Evolutionary conservation across 1,140 invertebrate genomes (phyloP).

Genomic region (Brachionus koreanus): DNA sequence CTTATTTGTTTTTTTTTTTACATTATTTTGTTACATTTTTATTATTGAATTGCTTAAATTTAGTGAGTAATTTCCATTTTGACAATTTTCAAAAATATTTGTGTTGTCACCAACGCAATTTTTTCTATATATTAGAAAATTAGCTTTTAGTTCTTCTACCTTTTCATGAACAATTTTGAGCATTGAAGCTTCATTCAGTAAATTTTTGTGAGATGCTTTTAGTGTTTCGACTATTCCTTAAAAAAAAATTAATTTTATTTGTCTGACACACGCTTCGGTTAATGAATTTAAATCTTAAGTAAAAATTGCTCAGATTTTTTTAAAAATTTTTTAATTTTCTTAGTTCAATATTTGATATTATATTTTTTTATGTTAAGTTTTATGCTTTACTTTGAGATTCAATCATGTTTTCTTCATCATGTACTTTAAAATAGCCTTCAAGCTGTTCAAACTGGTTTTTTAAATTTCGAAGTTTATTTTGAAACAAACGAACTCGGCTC

Average conservation of each 20-base stretch:
- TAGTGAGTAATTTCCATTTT: neutral
- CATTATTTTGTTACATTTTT: neutral
- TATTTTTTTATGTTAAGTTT: too few relatives aligned
- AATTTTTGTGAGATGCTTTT: slow-evolving; percentile 1
- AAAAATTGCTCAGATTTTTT: too few relatives aligned
- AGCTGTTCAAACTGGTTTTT: slow-evolving; percentile 39
- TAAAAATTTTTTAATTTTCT: neutral
- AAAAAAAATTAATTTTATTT: neutral
- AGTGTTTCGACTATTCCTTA: slow-evolving; percentile 36
- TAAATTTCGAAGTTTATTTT: slow-evolving; percentile 21
- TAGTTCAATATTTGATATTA: neutral
- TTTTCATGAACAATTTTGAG: slow-evolving; percentile 36
- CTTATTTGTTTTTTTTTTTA: too few relatives aligned
- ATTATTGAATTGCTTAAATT: neutral
- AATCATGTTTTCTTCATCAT: neutral
- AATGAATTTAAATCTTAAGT: too few relatives aligned
- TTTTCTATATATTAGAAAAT: slow-evolving; percentile 21
- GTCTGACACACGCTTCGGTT: too few relatives aligned
- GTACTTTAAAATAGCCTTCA: slow-evolving; percentile 38
- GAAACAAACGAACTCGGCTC: slow-evolving; percentile 30
- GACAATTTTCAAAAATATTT: slow-evolving; percentile 37
- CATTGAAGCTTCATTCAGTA: slow-evolving; percentile 27
- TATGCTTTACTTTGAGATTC: slow-evolving; percentile 35
- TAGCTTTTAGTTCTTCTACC: slow-evolving; percentile 1
- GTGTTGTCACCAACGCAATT: slow-evolving; percentile 1